phyloP scores from a whole-genome alignment of 2,113 vertebrate genomes.

The Thunnus thynnus region DNA sequence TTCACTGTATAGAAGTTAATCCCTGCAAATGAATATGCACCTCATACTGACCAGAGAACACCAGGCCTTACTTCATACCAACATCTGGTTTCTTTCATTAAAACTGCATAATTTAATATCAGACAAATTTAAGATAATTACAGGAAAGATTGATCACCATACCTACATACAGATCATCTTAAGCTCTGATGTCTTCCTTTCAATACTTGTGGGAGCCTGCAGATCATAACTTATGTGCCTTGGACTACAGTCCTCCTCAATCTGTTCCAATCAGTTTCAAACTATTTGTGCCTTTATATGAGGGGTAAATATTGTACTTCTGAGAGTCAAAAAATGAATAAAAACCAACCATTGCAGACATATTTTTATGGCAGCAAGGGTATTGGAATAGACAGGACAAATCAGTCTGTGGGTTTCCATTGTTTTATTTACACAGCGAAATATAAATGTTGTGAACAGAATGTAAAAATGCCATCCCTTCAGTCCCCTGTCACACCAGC shows the following conservation, averaged over 20 bases:
- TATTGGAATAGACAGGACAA: neutral
- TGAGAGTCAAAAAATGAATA: neutral
- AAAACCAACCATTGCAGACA: neutral
- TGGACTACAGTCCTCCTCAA: neutral
- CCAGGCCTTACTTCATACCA: too few species aligned
- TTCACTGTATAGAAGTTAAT: neutral
- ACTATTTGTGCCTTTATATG: slow-evolving; percentile 22
- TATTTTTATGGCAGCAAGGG: neutral
- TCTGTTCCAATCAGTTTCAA: neutral
- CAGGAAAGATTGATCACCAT: neutral
- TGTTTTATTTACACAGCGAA: slow-evolving; percentile 80
- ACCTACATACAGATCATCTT: too few species aligned
- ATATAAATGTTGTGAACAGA: slow-evolving; percentile 80
- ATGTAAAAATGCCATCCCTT: slow-evolving; percentile 70
- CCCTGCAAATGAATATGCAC: neutral
- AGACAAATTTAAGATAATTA: too few species aligned
- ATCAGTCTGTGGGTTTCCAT: slow-evolving; percentile 30
- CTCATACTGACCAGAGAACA: too few species aligned
- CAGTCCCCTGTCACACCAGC: slow-evolving; percentile 40
- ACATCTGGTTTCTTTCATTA: neutral
- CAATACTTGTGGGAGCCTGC: neutral
- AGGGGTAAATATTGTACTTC: neutral
- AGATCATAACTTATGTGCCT: slow-evolving; percentile 36
- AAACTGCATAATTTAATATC: too few species aligned
- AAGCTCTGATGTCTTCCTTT: neutral